phyloP scores from a whole-genome alignment of 2,888 invertebrate species.

The Andrena flavipes region DNA sequence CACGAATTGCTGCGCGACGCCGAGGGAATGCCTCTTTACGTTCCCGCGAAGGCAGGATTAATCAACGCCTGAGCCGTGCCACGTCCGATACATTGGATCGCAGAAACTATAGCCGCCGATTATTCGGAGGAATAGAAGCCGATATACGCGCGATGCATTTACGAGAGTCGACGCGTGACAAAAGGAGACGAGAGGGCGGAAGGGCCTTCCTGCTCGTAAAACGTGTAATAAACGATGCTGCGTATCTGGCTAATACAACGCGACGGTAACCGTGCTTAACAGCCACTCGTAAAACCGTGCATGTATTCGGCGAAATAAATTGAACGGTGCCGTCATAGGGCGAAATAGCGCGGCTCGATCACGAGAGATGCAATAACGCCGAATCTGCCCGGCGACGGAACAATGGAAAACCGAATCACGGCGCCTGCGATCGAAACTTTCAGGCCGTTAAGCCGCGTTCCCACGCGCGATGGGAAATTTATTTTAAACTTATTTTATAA shows the following conservation, averaged over 20 bases:
- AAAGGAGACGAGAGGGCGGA: slow-evolving; percentile 23
- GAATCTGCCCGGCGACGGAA: slow-evolving; percentile 16
- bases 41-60: background rate
- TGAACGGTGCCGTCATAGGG: slow-evolving; percentile 48
- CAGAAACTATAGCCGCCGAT: slow-evolving; percentile 23
- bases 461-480: no score
- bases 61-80: slow-evolving; percentile 36
- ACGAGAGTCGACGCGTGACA: slow-evolving; percentile 23
- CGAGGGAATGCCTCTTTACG: slow-evolving; percentile 13
- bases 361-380: slow-evolving; percentile 39
- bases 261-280: slow-evolving; percentile 56
- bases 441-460: background rate
- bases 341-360: slow-evolving; percentile 43
- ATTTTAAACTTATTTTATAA: no score
- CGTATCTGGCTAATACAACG: slow-evolving; percentile 71
- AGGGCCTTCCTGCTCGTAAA: slow-evolving; percentile 38
- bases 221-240: slow-evolving; percentile 68
- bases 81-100: background rate
- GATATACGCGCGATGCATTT: slow-evolving; percentile 24
- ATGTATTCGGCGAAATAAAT: slow-evolving; percentile 65
- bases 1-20: background rate
- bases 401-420: slow-evolving; percentile 17
- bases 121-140: background rate
- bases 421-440: slow-evolving; percentile 32
- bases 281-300: slow-evolving; percentile 59